Conservation (phyloP, 2,113 vertebrate genomes). For the Phalacrocorax aristotelis region DNA sequence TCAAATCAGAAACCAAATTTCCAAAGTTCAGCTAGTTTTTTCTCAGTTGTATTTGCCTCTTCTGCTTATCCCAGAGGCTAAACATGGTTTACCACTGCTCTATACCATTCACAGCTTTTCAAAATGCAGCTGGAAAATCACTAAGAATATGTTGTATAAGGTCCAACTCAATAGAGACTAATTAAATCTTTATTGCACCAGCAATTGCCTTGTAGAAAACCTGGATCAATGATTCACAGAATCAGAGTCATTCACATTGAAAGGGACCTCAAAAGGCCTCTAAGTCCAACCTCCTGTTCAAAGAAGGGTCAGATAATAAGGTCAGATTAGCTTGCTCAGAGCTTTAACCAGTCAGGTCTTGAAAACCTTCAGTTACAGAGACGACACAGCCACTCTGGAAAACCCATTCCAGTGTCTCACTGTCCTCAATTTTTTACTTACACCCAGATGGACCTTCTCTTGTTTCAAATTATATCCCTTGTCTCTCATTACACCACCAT, state of each 20-base stretch:
- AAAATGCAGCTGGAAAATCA: conserved; percentile 28
- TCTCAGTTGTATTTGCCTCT: background rate
- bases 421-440: background rate
- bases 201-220: conserved; percentile 26
- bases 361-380: background rate
- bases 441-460: background rate
- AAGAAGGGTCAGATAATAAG: background rate
- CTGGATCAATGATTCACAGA: background rate
- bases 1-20: background rate
- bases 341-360: background rate
- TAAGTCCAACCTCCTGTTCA: background rate
- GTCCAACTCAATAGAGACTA: background rate
- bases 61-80: background rate
- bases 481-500: background rate
- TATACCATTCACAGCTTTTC: background rate
- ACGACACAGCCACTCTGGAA: background rate
- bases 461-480: background rate
- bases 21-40: background rate
- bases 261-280: conserved; percentile 3
- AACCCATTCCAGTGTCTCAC: background rate
- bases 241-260: background rate
- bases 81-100: background rate
- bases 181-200: conserved; percentile 26
- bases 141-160: background rate
- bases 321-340: background rate